A percentile compares a stretch with the other conserved stretches of the same genome.
These are phyloP conservation scores for Centroberyx gerrardi DNA, from an alignment of 2,797 vertebrate genomes.

Conservation along the genomic window DNA sequence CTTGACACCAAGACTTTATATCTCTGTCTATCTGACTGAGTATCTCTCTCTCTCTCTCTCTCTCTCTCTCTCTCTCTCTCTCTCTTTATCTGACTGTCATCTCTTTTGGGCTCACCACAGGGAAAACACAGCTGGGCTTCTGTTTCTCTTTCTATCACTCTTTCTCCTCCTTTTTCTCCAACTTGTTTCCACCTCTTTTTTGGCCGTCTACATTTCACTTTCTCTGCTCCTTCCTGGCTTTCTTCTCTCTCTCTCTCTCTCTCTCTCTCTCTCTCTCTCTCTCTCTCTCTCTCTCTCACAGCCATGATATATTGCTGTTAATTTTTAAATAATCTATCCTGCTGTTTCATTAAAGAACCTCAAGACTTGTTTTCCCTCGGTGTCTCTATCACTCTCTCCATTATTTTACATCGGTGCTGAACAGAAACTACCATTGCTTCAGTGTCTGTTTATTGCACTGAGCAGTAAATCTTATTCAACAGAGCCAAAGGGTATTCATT, in stretches of 20 bases:
- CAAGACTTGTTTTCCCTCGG: constrained; percentile 34
- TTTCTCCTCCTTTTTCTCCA: neutral
- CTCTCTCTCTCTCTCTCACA: neutral
- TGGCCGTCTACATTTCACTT: neutral
- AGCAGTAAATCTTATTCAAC: constrained; percentile 53
- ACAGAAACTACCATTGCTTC: constrained; percentile 38
- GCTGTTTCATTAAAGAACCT: constrained; percentile 51
- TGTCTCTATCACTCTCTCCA: constrained; percentile 41
- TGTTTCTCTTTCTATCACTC: constrained; percentile 32
- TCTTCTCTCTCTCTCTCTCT: too few relatives aligned
- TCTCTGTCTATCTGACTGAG: constrained; percentile 67
- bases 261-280: constrained; percentile 20
- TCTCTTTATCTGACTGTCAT: constrained; percentile 38
- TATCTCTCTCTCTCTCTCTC: constrained; percentile 30
- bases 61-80: constrained; percentile 25
- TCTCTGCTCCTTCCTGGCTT: neutral
- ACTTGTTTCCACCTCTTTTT: neutral
- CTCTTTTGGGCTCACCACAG: constrained; percentile 53
- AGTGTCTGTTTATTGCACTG: constrained; percentile 58
- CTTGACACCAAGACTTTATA: constrained; percentile 69
- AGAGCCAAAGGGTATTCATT: constrained; percentile 75
- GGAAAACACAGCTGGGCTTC: constrained; percentile 61
- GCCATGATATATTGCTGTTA: constrained; percentile 45
- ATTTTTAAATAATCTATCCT: constrained; percentile 21
- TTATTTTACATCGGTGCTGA: constrained; percentile 62